Evolutionary conservation across 23 tunicate species (phyloP).

Genomic region (Aplidium turbinatum): DNA sequence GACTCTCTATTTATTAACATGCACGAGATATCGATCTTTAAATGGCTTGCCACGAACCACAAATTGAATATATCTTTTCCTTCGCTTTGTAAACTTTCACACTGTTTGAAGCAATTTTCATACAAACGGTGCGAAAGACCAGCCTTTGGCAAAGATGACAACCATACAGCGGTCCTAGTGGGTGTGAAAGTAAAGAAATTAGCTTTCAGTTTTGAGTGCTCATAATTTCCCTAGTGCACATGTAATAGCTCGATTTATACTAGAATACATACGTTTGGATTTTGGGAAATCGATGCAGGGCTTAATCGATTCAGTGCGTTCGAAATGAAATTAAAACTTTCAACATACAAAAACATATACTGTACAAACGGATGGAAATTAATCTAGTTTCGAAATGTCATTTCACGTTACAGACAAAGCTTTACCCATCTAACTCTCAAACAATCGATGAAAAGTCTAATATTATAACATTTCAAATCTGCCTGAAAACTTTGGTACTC

Average conservation of each 20-base stretch:
- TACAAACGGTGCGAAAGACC: too few relatives aligned
- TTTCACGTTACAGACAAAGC: neutral
- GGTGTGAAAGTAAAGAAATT: too few relatives aligned
- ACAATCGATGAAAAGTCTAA: slow-evolving; percentile 11
- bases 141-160: too few relatives aligned
- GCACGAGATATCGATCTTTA: slow-evolving; percentile 28
- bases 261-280: neutral
- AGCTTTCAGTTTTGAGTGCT: neutral
- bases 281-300: neutral
- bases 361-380: slow-evolving; percentile 31
- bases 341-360: slow-evolving; percentile 36
- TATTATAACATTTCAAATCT: too few relatives aligned
- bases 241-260: slow-evolving; percentile 25
- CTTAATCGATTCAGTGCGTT: neutral
- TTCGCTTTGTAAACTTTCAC: slow-evolving; percentile 9
- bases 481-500: too few relatives aligned
- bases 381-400: slow-evolving; percentile 48
- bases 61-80: slow-evolving; percentile 31
- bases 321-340: slow-evolving; percentile 71
- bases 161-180: too few relatives aligned
- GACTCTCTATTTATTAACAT: slow-evolving; percentile 38
- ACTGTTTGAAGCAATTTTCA: too few relatives aligned
- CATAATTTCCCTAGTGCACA: slow-evolving; percentile 21
- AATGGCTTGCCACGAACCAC: slow-evolving; percentile 25
- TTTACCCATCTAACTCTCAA: neutral